Evolutionary conservation across 2,888 invertebrate species (phyloP), one percentile per base, ranked within the genome.

Genomic region (Loripinus fragilis): DNA sequence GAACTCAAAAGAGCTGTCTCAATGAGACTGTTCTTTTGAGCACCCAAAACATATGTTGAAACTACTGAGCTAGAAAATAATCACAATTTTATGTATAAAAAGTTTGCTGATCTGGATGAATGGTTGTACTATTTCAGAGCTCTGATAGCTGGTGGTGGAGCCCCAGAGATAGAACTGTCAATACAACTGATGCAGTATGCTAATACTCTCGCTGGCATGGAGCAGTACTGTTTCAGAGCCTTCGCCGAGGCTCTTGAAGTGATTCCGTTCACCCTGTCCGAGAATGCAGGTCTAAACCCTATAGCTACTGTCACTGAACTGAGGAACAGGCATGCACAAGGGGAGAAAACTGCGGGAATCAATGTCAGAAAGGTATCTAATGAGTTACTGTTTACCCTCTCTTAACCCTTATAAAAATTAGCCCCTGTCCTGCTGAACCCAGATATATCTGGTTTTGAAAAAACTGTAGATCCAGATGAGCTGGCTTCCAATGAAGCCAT

Each of bases 251-350:
- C 99, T 7, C 95, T 99, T 75, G 99, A 99, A 94, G 96, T 98
- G 30, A 96, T 98, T 91, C 98, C 98, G 25, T 97, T 96, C 85
- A 98, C 98, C 5, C 94, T 98, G 89, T 97, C 98, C 2, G 98
- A 98, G 94, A 98, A 98, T 95, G 97, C 97, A 42, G 98, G 98
- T 10, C 95, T 98, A 74, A 98, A 97, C 94, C 97, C 98, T 1
- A 98, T 99, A 91, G 96, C 97, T 88, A 99, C 99, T 0, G 99
- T 99, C 17, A 99, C 99, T 0, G 99, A 99, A 94, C 95, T 99
- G 87, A 96, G 99, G 80, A 98, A 97, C 92, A 96, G 97, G 90
- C 99, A 99, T 94, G 98, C 98, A 8, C 95, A 96, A 87, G 97
- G 97, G 45, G 97, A 97, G 91, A 95, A 95, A 81, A 96, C 96